Evolutionary conservation across 2,113 vertebrate species (phyloP), one percentile per base, ranked within the genome.

Genomic region (Brachypteracias leptosomus): DNA sequence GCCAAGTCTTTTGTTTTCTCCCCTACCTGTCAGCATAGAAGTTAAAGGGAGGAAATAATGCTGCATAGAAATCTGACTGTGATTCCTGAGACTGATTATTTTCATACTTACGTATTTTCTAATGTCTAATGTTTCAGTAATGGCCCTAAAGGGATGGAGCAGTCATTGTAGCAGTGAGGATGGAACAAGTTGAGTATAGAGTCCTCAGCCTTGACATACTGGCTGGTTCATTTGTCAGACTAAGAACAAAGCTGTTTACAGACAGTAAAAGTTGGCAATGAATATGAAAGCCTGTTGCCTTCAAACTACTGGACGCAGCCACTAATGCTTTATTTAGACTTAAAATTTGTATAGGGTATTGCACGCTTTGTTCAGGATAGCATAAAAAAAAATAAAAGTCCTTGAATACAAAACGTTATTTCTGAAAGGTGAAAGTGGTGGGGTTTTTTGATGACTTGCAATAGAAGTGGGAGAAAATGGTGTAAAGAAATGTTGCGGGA

Each of bases 201-300:
- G 80, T 85, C 83, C 86, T 97, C 96, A 93, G 80, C 95, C 96
- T 97, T 97, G 91, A 96, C 88, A 47, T 72, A 79, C 49, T 15
- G 12, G 20, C 95, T 92, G 86, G 91, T 90, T 97, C 95, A 86
- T 97, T 97, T 97, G 81, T 97, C 95, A 97, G 86, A 81, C 57
- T 55, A 75, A 89, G 95, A 98, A 95, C 79, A 96, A 95, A 97
- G 93, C 76, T 95, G 70, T 97, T 97, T 97, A 96, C 66, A 89
- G 93, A 88, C 68, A 91, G 93, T 78, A 70, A 68, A 96, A 95
- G 82, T 67, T 58, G 25, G 81, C 94, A 68, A 74, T 92, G 85
- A 63, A 88, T 97, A 91, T 93, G 81, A 97, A 97, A 94, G 79
- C 83, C 63, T 77, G 36, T 79, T 91, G 70, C 90, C 82, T 96